Conservation (phyloP, 2,113 vertebrate species). For the Haemorhous mexicanus region DNA sequence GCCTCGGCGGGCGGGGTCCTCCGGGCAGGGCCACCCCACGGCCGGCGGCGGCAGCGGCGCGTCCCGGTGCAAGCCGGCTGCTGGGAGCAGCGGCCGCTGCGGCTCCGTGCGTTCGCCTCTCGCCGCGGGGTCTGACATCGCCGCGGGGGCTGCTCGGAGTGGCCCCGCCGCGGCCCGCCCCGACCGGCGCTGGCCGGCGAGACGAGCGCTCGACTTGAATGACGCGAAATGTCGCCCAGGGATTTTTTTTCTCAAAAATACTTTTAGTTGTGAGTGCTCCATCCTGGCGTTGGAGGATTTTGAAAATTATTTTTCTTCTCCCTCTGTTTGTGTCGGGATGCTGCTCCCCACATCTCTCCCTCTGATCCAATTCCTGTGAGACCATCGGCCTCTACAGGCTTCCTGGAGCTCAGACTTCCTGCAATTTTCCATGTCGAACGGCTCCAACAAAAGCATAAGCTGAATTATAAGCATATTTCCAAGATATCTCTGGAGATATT, state of each 20-base stretch:
- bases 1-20: not conserved
- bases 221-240: not conserved
- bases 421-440: not conserved
- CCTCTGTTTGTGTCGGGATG: fast-evolving
- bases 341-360: not conserved
- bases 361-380: not conserved
- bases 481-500: not conserved
- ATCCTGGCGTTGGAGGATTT: not conserved
- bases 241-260: not conserved
- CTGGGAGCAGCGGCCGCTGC: not conserved
- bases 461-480: not conserved
- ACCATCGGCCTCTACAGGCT: not conserved
- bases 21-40: not conserved
- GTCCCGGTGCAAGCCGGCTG: no score
- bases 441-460: not conserved
- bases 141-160: not conserved
- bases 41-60: not conserved
- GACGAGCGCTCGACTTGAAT: not conserved
- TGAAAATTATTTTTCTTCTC: not conserved
- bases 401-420: not conserved
- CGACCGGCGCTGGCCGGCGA: not conserved
- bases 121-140: not conserved
- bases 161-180: not conserved
- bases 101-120: not conserved
- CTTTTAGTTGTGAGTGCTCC: not conserved